These are phyloP conservation scores for Melanophora roralis DNA, from an alignment of 2,888 invertebrate genomes.

Conservation along the genomic window DNA sequence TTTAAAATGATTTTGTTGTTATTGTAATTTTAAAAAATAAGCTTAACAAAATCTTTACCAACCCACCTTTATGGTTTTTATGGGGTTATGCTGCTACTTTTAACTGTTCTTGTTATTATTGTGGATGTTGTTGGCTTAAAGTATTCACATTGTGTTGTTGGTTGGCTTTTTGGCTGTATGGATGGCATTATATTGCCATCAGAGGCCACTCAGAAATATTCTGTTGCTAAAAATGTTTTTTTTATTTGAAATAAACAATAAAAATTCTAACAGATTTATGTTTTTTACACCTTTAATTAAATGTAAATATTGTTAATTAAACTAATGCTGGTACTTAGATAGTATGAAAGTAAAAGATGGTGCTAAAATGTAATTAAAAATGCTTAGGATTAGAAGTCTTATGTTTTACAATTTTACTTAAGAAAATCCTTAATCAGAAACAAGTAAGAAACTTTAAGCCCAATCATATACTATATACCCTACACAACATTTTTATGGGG, in stretches of 20 bases:
- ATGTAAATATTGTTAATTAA: slow-evolving; percentile 29
- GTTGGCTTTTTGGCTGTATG: background rate
- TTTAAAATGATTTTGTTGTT: background rate
- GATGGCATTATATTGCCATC: slow-evolving; percentile 24
- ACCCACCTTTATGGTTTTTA: slow-evolving; percentile 56
- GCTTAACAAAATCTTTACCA: slow-evolving; percentile 43
- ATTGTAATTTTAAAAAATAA: slow-evolving; percentile 38
- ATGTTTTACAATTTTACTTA: no score
- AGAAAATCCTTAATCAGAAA: no score
- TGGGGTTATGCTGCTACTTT: no score
- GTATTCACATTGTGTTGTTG: slow-evolving; percentile 30
- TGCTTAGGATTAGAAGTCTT: background rate
- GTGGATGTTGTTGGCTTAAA: slow-evolving; percentile 31
- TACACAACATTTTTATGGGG: no score
- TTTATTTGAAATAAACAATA: slow-evolving; percentile 1
- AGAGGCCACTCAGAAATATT: slow-evolving; percentile 23
- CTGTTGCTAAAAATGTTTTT: background rate
- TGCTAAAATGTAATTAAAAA: background rate
- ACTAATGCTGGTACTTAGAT: background rate
- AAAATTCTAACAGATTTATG: slow-evolving; percentile 38
- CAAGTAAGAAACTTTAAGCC: no score
- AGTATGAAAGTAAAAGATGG: background rate
- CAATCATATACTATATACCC: no score
- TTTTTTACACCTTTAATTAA: slow-evolving; percentile 40
- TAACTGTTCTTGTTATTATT: background rate